Percentiles rank a stretch among this genome's conserved stretches.
phyloP scores from a whole-genome alignment of 1,140 invertebrate genomes.

The Heliconius himera region DNA sequence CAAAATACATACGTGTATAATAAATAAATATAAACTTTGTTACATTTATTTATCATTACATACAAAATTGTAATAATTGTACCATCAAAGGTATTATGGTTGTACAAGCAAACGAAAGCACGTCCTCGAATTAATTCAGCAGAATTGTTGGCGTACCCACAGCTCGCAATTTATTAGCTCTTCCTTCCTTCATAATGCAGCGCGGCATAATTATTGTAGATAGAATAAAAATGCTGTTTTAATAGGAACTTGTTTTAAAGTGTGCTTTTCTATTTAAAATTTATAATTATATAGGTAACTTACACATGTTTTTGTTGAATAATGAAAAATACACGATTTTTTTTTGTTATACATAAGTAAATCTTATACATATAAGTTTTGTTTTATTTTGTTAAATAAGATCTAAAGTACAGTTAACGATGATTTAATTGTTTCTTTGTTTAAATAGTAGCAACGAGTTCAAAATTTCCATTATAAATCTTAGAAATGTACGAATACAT shows the following conservation, averaged over 20 bases:
- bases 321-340: no score
- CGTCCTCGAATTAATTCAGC: constrained; percentile 40
- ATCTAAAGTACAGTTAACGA: no score
- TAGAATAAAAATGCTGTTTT: neutral
- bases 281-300: neutral
- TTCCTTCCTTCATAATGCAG: constrained; percentile 36
- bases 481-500: no score
- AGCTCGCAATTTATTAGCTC: constrained; percentile 35
- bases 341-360: no score
- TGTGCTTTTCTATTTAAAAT: neutral
- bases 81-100: constrained; percentile 27
- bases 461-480: no score
- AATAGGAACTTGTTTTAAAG: neutral
- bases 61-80: constrained; percentile 18
- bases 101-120: constrained; percentile 39
- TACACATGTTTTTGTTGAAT: no score
- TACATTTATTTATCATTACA: neutral
- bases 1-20: no score
- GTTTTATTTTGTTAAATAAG: no score
- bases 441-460: no score
- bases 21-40: neutral
- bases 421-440: no score
- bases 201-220: constrained; percentile 22
- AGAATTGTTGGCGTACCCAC: constrained; percentile 36
- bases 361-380: no score